These are phyloP conservation scores for Phyllostomus hastatus DNA, from an alignment of 2,113 vertebrate species.

Conservation along the genomic window DNA sequence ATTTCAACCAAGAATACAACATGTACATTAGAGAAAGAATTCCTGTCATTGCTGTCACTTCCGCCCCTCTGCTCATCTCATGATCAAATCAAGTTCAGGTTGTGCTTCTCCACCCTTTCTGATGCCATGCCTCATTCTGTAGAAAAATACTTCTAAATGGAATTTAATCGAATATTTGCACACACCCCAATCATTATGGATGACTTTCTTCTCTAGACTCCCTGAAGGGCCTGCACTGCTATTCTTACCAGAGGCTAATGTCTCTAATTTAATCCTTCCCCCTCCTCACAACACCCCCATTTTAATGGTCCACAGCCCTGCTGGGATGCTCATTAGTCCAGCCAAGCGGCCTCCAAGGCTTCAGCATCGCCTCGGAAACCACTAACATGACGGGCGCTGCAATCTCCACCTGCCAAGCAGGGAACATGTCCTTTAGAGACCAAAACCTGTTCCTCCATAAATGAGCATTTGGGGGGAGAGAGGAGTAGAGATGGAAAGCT, in stretches of 20 bases:
- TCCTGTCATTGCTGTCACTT: constrained; percentile 35
- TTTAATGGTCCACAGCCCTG: constrained; percentile 55
- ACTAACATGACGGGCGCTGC: constrained; percentile 73
- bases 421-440: constrained; percentile 76
- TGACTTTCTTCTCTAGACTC: constrained; percentile 77
- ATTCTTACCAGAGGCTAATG: constrained; percentile 62
- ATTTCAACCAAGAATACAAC: constrained; percentile 29
- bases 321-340: constrained; percentile 83
- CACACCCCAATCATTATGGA: constrained; percentile 76
- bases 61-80: background rate
- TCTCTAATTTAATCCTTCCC: constrained; percentile 78
- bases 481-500: background rate
- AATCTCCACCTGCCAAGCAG: constrained; percentile 79
- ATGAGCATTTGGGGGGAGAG: constrained; percentile 71
- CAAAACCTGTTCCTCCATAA: constrained; percentile 77
- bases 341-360: constrained; percentile 75
- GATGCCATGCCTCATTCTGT: constrained; percentile 64
- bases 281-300: background rate
- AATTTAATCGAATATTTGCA: constrained; percentile 79
- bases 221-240: constrained; percentile 72
- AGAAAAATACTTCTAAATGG: constrained; percentile 78
- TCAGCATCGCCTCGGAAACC: constrained; percentile 82
- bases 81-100: constrained; percentile 61
- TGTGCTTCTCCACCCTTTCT: constrained; percentile 56
- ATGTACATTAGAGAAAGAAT: constrained; percentile 18